A percentile compares a stretch with the other conserved stretches of the same genome.
phyloP scores from a whole-genome alignment of 2,113 vertebrate species.

The Burhinus oedicnemus region DNA sequence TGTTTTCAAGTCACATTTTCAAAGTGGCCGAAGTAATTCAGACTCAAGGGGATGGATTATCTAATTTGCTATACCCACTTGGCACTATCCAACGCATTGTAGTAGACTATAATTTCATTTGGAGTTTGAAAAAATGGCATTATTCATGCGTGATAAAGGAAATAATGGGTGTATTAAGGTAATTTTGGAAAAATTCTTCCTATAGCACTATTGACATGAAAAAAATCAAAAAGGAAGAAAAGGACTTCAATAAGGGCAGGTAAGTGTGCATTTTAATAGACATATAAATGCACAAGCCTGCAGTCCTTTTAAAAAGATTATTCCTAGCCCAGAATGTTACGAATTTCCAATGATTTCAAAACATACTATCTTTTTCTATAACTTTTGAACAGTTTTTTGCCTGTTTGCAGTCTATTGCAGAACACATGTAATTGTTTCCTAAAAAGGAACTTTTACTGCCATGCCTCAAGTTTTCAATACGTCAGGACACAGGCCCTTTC shows the following conservation, averaged over 20 bases:
- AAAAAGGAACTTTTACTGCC: not conserved
- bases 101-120: not conserved
- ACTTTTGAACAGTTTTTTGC: not conserved
- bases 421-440: not conserved
- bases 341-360: not conserved
- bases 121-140: not conserved
- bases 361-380: not conserved
- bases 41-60: not conserved
- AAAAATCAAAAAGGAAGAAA: not conserved
- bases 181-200: not conserved
- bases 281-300: fast-evolving
- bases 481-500: not conserved
- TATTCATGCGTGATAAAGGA: not conserved
- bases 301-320: not conserved
- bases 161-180: not conserved
- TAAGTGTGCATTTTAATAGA: not conserved
- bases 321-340: not conserved
- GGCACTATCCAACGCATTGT: not conserved
- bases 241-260: not conserved
- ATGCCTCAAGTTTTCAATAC: not conserved
- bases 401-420: not conserved
- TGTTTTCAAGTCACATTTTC: not conserved
- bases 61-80: not conserved
- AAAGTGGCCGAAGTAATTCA: not conserved
- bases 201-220: not conserved